These are phyloP conservation scores for Lacerta viridis DNA, from an alignment of 2,797 vertebrate genomes.

Conservation along the genomic window DNA sequence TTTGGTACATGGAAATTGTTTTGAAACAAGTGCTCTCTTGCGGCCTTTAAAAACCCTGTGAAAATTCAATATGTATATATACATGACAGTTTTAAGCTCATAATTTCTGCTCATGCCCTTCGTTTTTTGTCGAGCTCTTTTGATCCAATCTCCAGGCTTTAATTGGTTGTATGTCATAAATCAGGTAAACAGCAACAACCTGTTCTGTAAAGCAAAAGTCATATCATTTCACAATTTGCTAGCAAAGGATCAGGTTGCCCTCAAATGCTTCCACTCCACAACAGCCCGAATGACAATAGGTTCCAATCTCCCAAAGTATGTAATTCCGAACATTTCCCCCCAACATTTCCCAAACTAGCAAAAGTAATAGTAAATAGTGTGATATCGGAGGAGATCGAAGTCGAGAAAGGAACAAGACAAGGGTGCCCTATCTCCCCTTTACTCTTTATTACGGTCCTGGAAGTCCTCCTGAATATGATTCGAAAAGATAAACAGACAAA, in stretches of 20 bases:
- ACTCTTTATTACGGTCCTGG: no score
- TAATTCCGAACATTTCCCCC: conserved; percentile 29
- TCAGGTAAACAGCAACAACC: conserved; percentile 37
- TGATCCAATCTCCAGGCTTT: conserved; percentile 65
- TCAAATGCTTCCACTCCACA: conserved; percentile 60
- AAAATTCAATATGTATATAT: not conserved
- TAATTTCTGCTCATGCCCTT: conserved; percentile 32
- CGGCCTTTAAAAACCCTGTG: not conserved
- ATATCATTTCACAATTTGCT: not conserved
- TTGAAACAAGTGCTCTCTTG: not conserved
- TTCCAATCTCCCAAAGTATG: not conserved
- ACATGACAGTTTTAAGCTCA: conserved; percentile 13
- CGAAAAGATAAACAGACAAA: no score
- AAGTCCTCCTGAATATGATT: no score
- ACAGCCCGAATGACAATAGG: conserved; percentile 36
- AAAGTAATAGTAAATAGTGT: no score
- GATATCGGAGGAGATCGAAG: no score
- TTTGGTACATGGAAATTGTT: not conserved
- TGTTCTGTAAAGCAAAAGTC: conserved; percentile 58
- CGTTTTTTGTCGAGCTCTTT: conserved; percentile 66
- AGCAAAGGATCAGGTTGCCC: conserved; percentile 64
- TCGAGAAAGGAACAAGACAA: no score
- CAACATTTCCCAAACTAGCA: not conserved
- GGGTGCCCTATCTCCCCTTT: no score
- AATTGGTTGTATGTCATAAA: conserved; percentile 68